Percentiles rank a stretch among this genome's conserved stretches.
phyloP scores from a whole-genome alignment of 1,140 invertebrate species.

The Pseudomyrmex concolor region DNA sequence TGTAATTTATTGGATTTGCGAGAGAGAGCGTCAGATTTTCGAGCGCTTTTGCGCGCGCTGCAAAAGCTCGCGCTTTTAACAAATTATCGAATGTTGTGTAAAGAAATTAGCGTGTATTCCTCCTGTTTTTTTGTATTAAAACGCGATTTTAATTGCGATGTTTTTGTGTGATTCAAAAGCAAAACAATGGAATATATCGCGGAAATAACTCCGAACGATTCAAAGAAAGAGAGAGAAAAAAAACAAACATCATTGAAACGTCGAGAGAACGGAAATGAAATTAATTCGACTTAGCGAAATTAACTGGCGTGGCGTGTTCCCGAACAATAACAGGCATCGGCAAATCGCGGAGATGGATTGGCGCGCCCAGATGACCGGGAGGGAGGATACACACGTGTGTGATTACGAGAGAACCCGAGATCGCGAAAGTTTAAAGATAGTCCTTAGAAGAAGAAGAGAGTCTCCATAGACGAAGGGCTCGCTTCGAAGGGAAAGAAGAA shows the following conservation, averaged over 20 bases:
- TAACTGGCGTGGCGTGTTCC: constrained; percentile 3
- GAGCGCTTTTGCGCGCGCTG: not conserved
- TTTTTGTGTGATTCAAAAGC: not conserved
- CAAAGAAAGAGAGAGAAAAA: too few species aligned
- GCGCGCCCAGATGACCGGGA: not conserved
- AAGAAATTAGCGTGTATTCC: too few species aligned
- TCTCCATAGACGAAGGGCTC: constrained; percentile 20
- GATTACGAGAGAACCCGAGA: constrained; percentile 34
- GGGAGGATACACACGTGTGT: constrained; percentile 9
- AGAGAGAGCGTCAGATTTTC: not conserved
- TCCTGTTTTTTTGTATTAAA: too few species aligned
- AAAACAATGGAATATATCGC: too few species aligned
- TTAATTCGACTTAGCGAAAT: constrained; percentile 16
- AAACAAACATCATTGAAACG: too few species aligned
- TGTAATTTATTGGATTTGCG: constrained; percentile 8
- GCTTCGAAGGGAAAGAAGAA: not conserved
- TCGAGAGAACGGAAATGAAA: not conserved
- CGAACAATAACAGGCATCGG: constrained; percentile 8
- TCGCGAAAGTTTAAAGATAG: constrained; percentile 52
- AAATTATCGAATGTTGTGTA: too few species aligned
- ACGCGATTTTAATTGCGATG: not conserved
- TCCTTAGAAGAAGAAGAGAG: constrained; percentile 12
- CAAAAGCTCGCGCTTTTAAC: too few species aligned
- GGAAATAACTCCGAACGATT: not conserved
- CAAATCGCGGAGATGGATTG: constrained; percentile 1